Conservation (phyloP, 2,113 vertebrate species). For the Chaetodon trifascialis region DNA sequence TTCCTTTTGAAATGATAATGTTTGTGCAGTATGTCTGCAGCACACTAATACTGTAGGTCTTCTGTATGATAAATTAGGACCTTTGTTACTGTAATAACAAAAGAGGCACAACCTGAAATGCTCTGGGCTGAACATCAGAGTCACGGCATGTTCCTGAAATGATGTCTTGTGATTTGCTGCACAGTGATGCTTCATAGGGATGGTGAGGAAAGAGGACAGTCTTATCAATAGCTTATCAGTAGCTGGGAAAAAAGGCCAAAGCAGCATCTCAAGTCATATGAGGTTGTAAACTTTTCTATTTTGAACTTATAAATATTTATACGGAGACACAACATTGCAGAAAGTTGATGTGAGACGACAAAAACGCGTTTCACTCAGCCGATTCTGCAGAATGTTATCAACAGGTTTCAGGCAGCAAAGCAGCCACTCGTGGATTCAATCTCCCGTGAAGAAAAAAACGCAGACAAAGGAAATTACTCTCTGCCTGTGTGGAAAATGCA, state of each 20-base stretch:
- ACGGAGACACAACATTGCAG: not conserved
- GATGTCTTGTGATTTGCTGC: not conserved
- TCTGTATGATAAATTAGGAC: not conserved
- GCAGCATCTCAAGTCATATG: not conserved
- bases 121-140: not conserved
- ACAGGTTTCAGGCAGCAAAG: slow-evolving; percentile 15
- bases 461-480: slow-evolving; percentile 23
- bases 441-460: slow-evolving; percentile 21
- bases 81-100: not conserved
- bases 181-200: not conserved
- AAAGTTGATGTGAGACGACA: slow-evolving; percentile 9
- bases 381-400: slow-evolving; percentile 18
- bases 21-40: not conserved
- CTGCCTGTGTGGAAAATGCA: slow-evolving; percentile 24
- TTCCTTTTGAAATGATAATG: not conserved
- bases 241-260: not conserved
- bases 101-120: slow-evolving; percentile 2
- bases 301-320: not conserved
- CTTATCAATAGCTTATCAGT: not conserved
- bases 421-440: not conserved
- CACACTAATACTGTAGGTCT: not conserved
- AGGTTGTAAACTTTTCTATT: not conserved
- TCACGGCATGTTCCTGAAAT: not conserved
- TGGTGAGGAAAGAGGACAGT: not conserved
- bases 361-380: not conserved